Conservation (phyloP, 2,888 invertebrate species). For the Tipula helvola region DNA sequence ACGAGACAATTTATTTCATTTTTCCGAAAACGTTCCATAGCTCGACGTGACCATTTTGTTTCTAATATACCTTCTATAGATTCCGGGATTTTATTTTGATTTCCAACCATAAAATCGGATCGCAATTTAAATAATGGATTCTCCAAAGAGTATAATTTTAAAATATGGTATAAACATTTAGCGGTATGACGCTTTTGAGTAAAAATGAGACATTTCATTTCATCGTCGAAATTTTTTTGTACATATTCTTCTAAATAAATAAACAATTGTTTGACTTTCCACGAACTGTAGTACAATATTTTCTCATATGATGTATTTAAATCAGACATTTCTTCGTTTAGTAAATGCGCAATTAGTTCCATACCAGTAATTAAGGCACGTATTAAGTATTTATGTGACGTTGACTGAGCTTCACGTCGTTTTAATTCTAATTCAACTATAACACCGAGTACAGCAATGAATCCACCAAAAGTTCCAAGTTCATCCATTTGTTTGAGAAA, state of each 20-base stretch:
- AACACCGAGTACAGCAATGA: constrained; percentile 44
- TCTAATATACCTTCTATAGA: constrained; percentile 26
- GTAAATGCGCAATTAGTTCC: constrained; percentile 37
- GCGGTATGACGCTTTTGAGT: constrained; percentile 50
- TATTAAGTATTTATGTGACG: constrained; percentile 26
- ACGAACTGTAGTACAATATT: constrained; percentile 28
- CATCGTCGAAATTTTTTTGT: background rate
- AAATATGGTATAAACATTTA: constrained; percentile 55
- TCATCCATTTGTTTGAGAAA: constrained; percentile 40
- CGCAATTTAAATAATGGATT: constrained; percentile 42
- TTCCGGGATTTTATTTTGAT: constrained; percentile 19
- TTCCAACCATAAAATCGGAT: constrained; percentile 62
- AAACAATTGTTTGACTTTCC: constrained; percentile 51
- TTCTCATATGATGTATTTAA: constrained; percentile 28
- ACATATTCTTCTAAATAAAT: constrained; percentile 42
- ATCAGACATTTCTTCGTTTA: constrained; percentile 40
- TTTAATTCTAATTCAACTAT: constrained; percentile 50
- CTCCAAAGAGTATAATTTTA: constrained; percentile 39
- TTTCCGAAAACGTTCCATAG: constrained; percentile 42
- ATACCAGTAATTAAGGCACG: constrained; percentile 26
- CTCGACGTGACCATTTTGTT: constrained; percentile 24
- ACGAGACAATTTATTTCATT: constrained; percentile 52
- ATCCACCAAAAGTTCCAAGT: constrained; percentile 46
- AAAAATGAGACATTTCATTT: constrained; percentile 30
- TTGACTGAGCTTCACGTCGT: constrained; percentile 39